A percentile compares a stretch with the other conserved stretches of the same genome.
These are phyloP conservation scores for Tenthredo scrophulariae DNA, from an alignment of 2,888 invertebrate genomes.

Conservation along the genomic window DNA sequence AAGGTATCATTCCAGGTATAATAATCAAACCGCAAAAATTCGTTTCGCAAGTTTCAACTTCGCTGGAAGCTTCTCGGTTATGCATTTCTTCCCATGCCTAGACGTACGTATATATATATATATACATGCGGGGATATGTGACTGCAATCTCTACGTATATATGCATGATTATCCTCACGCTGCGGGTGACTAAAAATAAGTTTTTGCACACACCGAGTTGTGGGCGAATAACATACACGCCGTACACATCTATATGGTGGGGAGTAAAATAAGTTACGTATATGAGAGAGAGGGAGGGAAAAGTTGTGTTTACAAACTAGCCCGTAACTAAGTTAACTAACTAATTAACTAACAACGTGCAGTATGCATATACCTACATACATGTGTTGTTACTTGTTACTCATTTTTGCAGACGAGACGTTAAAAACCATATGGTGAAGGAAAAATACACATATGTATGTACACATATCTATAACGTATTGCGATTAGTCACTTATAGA, in stretches of 20 bases:
- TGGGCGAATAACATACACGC: neutral
- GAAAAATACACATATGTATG: neutral
- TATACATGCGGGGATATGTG: neutral
- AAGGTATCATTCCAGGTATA: neutral
- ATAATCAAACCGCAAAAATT: neutral
- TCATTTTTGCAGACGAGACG: conserved; percentile 1
- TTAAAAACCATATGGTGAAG: neutral
- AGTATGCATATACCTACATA: neutral
- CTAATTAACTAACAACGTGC: neutral
- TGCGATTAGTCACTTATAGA: neutral
- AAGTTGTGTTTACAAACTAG: conserved; percentile 4
- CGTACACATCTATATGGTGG: neutral
- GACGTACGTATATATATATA: too few relatives aligned
- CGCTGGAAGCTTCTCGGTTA: too few relatives aligned
- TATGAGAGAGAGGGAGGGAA: neutral
- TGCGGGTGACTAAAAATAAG: neutral
- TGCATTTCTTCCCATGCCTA: too few relatives aligned
- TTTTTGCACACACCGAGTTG: neutral
- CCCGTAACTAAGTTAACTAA: neutral
- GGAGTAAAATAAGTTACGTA: neutral
- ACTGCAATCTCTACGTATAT: neutral
- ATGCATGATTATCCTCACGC: neutral
- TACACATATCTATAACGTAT: neutral
- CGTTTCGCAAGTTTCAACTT: neutral
- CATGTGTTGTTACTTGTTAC: neutral